phyloP scores from a whole-genome alignment of 2,888 invertebrate species.

The Drosophila neutralis region DNA sequence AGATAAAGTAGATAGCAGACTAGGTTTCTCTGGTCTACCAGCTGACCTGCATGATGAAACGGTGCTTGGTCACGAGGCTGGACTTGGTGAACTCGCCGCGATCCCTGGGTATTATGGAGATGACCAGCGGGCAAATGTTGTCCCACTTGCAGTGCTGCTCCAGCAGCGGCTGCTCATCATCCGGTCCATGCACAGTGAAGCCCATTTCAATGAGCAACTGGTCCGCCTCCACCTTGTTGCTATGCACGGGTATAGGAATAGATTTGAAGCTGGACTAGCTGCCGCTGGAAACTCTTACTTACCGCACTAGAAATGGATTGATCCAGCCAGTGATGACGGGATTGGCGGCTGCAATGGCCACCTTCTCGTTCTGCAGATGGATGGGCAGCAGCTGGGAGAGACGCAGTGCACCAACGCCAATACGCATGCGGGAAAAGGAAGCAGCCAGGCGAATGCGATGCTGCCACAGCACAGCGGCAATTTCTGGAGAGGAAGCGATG shows the following conservation, averaged over 20 bases:
- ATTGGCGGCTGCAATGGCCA: constrained; percentile 86
- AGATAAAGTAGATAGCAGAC: neutral
- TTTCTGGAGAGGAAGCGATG: constrained; percentile 78
- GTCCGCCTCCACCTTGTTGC: constrained; percentile 72
- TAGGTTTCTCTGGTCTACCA: no score
- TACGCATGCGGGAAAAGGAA: constrained; percentile 90
- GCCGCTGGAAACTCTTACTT: constrained; percentile 17
- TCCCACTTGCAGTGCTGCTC: constrained; percentile 83
- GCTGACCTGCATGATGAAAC: constrained; percentile 87
- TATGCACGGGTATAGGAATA: constrained; percentile 2
- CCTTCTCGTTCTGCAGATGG: constrained; percentile 90
- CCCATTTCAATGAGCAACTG: constrained; percentile 66
- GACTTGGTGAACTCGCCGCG: constrained; percentile 87
- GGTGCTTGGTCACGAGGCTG: constrained; percentile 86
- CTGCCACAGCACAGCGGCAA: constrained; percentile 88
- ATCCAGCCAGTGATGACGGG: constrained; percentile 91
- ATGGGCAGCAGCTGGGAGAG: constrained; percentile 89
- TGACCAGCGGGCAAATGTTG: constrained; percentile 86
- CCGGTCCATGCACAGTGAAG: constrained; percentile 68
- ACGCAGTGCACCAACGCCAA: constrained; percentile 89
- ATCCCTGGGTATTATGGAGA: constrained; percentile 86
- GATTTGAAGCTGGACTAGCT: accelerated
- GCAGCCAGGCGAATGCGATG: constrained; percentile 90
- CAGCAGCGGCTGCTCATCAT: constrained; percentile 68
- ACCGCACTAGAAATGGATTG: constrained; percentile 90